Evolutionary conservation across 2,888 invertebrate genomes (phyloP), one percentile per base, ranked within the genome.

Genomic region (Nebria brevicollis): DNA sequence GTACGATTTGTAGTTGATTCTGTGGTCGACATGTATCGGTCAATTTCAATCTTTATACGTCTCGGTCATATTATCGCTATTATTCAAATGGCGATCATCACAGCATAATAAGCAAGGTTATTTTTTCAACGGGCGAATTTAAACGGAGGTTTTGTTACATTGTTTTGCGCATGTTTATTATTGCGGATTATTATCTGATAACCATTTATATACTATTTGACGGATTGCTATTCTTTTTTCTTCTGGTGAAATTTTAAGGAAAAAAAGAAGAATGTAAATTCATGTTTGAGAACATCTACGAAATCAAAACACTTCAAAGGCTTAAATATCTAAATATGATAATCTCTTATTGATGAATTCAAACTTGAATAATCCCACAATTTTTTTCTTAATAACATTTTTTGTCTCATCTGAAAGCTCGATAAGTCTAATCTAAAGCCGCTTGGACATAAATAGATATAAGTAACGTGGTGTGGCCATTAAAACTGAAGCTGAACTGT

Each of bases 31-130:
- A 76, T 77, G 79, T 79, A 79, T 79, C 79, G 79, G 41, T 77
- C 72, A 79, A 74, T 79, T 74, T 79, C 74, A 75, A 79, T 79
- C 75, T 79, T 74, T 75, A 73, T 74, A 74, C 74, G 66, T 54
- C 54, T 54, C 54, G 54, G 11, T 54, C 2, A 54, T 79, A 74
- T 77, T 77, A 66, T 66, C 73, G 79, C 74, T 79, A 66, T 74
- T 54, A 54, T 54, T 11, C 54, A 54, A 74, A 74, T 73, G 74
- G 73, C 79, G 74, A 79, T 79, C 79, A 74, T 43, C 70, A 25
- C 54, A 11, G 25, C 25, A 26, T 25, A 11, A 70, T 34, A 70
- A 34, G 26, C 34, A 70, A 26, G n/a, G 70, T 70, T 15, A 66
- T 66, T 66, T 20, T 13, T 66, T 66, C 25, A 66, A 26, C 70